A percentile compares a stretch with the other conserved stretches of the same genome.
Conservation (phyloP, 2,888 invertebrate species). For the Oithona nana region DNA sequence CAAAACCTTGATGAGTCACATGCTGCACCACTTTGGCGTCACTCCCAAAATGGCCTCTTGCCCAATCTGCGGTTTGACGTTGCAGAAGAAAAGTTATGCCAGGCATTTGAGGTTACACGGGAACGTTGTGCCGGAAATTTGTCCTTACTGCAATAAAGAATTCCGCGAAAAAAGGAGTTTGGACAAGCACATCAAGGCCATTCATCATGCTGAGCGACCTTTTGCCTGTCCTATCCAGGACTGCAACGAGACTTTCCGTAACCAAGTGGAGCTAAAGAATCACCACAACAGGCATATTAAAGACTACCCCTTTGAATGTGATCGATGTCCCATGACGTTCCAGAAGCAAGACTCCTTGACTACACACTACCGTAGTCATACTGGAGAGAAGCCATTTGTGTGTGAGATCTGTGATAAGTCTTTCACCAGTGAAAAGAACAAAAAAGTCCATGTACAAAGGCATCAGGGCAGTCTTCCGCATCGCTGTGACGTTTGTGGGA, state of each 20-base stretch:
- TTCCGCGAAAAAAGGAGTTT: slow-evolving; percentile 14
- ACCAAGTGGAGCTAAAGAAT: not conserved
- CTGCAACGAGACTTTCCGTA: slow-evolving; percentile 12
- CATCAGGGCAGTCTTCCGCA: slow-evolving; percentile 14
- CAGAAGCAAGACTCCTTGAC: slow-evolving; percentile 11
- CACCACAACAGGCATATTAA: slow-evolving; percentile 8
- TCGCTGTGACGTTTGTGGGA: slow-evolving; percentile 13
- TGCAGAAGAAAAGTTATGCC: slow-evolving; percentile 16
- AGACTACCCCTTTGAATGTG: slow-evolving; percentile 12
- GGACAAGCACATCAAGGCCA: slow-evolving; percentile 17
- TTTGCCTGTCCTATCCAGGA: not conserved
- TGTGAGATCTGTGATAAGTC: slow-evolving; percentile 16
- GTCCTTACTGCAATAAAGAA: slow-evolving; percentile 16
- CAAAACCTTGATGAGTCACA: slow-evolving; percentile 14
- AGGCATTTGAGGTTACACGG: slow-evolving; percentile 15
- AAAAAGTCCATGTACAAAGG: slow-evolving; percentile 6
- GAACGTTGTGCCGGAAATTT: slow-evolving; percentile 5
- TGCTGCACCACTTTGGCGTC: slow-evolving; percentile 16
- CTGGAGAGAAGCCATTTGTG: slow-evolving; percentile 14
- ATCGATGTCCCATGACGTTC: slow-evolving; percentile 7
- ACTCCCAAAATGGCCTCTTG: slow-evolving; percentile 16
- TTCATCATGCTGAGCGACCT: slow-evolving; percentile 11
- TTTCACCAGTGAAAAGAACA: slow-evolving; percentile 10
- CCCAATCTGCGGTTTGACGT: slow-evolving; percentile 11
- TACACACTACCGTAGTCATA: slow-evolving; percentile 4